A percentile compares a stretch with the other conserved stretches of the same genome.
Conservation (phyloP, 2,113 vertebrate genomes). For the Manacus vitellinus region DNA sequence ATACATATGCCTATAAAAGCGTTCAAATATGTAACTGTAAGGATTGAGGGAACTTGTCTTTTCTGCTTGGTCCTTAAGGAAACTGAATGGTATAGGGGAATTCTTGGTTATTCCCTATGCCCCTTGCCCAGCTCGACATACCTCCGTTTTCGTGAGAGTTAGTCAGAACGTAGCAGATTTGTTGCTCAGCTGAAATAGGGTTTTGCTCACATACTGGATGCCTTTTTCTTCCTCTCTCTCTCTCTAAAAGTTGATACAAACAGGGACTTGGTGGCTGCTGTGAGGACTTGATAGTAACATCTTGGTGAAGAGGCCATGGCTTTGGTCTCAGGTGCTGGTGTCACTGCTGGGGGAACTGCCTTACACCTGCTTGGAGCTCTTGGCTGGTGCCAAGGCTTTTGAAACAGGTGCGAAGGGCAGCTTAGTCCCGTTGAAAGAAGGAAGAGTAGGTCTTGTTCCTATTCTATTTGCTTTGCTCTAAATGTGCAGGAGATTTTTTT, state of each 20-base stretch:
- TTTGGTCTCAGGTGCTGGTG: not conserved
- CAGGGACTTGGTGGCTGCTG: not conserved
- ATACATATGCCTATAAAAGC: not conserved
- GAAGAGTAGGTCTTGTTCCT: not conserved
- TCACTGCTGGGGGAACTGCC: not conserved
- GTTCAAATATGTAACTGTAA: not conserved
- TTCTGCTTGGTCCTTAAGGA: not conserved
- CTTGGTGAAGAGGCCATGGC: not conserved
- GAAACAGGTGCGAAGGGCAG: fast-evolving
- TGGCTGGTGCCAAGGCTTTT: not conserved
- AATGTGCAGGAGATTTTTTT: not conserved
- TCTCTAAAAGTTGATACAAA: not conserved
- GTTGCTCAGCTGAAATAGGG: not conserved
- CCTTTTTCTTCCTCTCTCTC: not conserved
- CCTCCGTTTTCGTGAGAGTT: not conserved
- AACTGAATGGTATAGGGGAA: not conserved
- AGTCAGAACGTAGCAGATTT: not conserved
- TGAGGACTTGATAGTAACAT: not conserved
- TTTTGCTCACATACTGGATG: not conserved
- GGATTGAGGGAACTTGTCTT: not conserved
- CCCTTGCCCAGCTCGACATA: not conserved
- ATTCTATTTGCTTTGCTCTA: not conserved
- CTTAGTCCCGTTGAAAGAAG: not conserved
- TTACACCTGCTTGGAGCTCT: not conserved
- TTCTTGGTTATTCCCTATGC: not conserved